Base-by-base conservation (phyloP, 1,140 invertebrate genomes). In the Argopecten irradians region DNA sequence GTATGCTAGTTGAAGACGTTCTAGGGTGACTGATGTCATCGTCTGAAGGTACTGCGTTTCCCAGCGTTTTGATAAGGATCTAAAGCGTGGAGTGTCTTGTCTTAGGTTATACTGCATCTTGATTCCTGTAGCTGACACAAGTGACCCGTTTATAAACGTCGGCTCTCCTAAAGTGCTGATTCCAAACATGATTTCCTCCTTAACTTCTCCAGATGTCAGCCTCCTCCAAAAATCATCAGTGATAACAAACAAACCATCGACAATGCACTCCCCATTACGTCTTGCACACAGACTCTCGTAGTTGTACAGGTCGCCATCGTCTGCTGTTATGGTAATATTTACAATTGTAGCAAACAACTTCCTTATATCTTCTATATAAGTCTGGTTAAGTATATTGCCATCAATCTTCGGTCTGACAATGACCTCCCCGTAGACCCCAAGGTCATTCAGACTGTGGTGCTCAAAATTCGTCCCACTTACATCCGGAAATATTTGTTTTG, bases 391-490 rank as follows among this genome's bases (percentile, higher is more conserved):
- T 33, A 86, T 87, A 33, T 82, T 83, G 1, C 41, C 19, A 5
- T n/a, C 35, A 34, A 34, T 55, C n/a, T 86, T 86, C 8, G 89
- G 82, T 46, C 55, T 82, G 2, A 87, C 19, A 33, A 87, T 87
- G 0, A 87, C n/a, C 9, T 88, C 86, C 1, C 36, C 84, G 34
- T 82, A 83, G 13, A 1, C 19, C 5, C 83, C 84, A 33, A 83
- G 32, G 22, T 85, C 82, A 7, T 85, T 46, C 82, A 84, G 83
- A 85, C 84, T 85, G 8, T 87, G 83, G 11, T 46, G 1, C 35
- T 85, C 55, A n/a, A 89, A 89, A 46, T 89, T 89, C 22, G 86
- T 36, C 41, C 32, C 86, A 28, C 36, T 84, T n/a, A 71, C 33
- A n/a, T 87, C 71, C 2, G 41, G 32, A 85, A 89, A 89, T 9